A percentile compares a stretch with the other conserved stretches of the same genome.
Evolutionary conservation across 2,797 vertebrate species (phyloP).

Genomic region (Buphagus erythrorhynchus): DNA sequence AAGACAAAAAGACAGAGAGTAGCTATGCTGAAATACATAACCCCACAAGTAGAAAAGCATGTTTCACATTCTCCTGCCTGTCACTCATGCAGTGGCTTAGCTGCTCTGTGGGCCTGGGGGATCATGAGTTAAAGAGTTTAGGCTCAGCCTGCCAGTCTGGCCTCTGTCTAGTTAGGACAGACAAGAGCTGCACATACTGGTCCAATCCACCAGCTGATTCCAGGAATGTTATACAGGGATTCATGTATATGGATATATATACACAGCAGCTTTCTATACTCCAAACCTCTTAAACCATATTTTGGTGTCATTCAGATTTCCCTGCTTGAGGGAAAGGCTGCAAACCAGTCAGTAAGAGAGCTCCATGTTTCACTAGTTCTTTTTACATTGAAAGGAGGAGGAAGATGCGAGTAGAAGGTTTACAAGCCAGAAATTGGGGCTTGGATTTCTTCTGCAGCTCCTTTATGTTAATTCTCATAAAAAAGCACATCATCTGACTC

Average conservation of each 20-base stretch:
- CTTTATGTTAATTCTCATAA: not conserved
- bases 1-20: not conserved
- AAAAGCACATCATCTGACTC: not conserved
- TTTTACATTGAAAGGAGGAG: not conserved
- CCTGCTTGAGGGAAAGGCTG: not conserved
- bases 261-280: not conserved
- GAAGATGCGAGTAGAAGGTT: not conserved
- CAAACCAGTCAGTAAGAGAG: not conserved
- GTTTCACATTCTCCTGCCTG: not conserved
- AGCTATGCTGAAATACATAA: not conserved
- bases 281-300: not conserved
- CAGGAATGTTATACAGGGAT: fast-evolving
- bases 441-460: not conserved
- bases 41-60: not conserved
- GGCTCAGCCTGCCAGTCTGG: not conserved
- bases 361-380: not conserved
- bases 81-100: not conserved
- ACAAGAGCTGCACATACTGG: not conserved
- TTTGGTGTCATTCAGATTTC: not conserved
- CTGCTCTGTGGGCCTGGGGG: not conserved
- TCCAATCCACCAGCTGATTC: not conserved
- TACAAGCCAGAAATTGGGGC: not conserved
- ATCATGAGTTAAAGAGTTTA: not conserved
- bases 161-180: not conserved
- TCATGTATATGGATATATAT: not conserved